Percentiles rank a stretch among this genome's conserved stretches.
Conservation (phyloP, 2,888 invertebrate genomes). For the Caenorhabditis wallacei region DNA sequence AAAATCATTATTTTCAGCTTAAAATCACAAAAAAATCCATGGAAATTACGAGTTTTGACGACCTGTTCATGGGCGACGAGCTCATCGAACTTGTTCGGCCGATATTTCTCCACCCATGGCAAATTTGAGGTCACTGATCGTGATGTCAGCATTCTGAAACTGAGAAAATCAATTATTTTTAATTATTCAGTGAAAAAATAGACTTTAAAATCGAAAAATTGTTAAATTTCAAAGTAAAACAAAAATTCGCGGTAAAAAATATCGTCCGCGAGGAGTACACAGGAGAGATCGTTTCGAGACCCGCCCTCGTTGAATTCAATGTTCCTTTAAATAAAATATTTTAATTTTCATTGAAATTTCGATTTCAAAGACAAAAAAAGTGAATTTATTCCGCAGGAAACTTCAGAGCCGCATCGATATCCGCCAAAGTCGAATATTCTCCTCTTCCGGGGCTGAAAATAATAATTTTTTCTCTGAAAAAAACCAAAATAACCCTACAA, state of each 20-base stretch:
- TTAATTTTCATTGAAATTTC: neutral
- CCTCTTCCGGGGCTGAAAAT: slow-evolving; percentile 20
- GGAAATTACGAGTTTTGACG: slow-evolving; percentile 91
- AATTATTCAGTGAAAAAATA: neutral
- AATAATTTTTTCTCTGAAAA: too few relatives aligned
- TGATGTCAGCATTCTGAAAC: slow-evolving; percentile 27
- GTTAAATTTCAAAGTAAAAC: neutral
- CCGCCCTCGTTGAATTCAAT: neutral
- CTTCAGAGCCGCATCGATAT: slow-evolving; percentile 3
- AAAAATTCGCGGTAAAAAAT: slow-evolving; percentile 25
- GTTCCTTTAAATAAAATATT: slow-evolving; percentile 24
- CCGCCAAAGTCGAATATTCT: neutral
- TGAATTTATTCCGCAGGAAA: neutral
- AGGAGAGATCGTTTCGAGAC: slow-evolving; percentile 5
- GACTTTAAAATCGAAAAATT: neutral
- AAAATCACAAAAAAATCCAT: slow-evolving; percentile 1
- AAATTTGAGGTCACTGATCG: slow-evolving; percentile 67
- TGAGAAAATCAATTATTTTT: neutral
- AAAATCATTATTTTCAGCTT: slow-evolving; percentile 51
- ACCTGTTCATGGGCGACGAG: slow-evolving; percentile 98
- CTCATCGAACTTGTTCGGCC: slow-evolving; percentile 93
- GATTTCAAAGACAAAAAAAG: neutral
- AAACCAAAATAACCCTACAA: neutral
- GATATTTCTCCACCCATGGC: slow-evolving; percentile 96
- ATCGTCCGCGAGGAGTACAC: slow-evolving; percentile 27